phyloP scores from a whole-genome alignment of 92 coral and sea anemone genomes.

The Heliopora coerulea region DNA sequence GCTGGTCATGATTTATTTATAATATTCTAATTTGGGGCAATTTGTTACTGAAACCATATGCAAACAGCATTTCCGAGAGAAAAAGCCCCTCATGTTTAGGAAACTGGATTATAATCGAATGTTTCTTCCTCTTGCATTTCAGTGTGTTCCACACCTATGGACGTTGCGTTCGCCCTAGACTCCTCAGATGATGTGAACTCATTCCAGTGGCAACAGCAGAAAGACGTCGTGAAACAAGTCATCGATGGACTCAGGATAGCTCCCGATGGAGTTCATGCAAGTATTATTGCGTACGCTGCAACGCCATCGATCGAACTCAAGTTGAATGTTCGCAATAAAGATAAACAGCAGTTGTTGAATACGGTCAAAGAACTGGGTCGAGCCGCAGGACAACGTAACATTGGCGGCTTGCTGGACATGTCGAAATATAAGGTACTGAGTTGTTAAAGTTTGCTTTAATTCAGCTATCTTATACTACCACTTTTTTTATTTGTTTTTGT shows the following conservation, averaged over 20 bases:
- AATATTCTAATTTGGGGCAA: too few relatives aligned
- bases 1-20: too few relatives aligned
- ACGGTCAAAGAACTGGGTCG: constrained; percentile 65
- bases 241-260: constrained; percentile 65
- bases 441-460: background rate
- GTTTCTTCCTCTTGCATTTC: background rate
- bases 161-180: constrained; percentile 92
- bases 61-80: too few relatives aligned
- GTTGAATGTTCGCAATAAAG: constrained; percentile 74
- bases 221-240: constrained; percentile 66
- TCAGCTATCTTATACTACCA: too few relatives aligned
- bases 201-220: constrained; percentile 85
- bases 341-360: constrained; percentile 62
- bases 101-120: too few relatives aligned
- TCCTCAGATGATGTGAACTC: constrained; percentile 84
- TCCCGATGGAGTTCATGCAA: constrained; percentile 78
- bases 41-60: too few relatives aligned
- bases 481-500: too few relatives aligned
- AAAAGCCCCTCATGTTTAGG: too few relatives aligned
- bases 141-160: constrained; percentile 86
- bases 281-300: constrained; percentile 87
- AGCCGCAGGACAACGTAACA: constrained; percentile 81
- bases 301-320: constrained; percentile 86
- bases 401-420: constrained; percentile 88
- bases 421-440: constrained; percentile 80